Conservation (phyloP, 2,888 invertebrate genomes). For the Rhimphoctona megacephalus region DNA sequence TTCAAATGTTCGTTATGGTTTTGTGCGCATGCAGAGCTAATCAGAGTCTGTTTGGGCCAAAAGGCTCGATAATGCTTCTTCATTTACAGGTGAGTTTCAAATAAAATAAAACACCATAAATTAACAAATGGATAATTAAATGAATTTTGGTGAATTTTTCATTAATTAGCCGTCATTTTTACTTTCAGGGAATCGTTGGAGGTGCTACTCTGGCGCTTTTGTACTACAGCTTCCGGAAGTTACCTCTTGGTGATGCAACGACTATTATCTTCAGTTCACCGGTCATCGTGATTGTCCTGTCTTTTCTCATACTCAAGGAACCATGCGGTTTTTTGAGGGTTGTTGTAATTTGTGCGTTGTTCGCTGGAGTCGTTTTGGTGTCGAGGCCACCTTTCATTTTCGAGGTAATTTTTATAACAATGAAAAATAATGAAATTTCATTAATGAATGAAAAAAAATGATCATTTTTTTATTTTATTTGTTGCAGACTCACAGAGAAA, state of each 20-base stretch:
- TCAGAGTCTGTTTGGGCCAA: slow-evolving; percentile 82
- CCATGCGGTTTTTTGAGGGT: slow-evolving; percentile 85
- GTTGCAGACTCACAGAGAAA: slow-evolving; percentile 74
- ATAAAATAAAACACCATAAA: not conserved
- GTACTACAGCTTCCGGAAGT: slow-evolving; percentile 85
- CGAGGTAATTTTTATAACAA: slow-evolving; percentile 74
- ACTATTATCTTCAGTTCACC: slow-evolving; percentile 86
- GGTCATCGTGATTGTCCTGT: slow-evolving; percentile 85
- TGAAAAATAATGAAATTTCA: not conserved
- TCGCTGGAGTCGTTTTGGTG: slow-evolving; percentile 84
- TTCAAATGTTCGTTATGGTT: slow-evolving; percentile 83
- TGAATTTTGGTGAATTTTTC: not conserved
- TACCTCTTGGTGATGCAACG: slow-evolving; percentile 86
- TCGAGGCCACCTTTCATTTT: slow-evolving; percentile 85
- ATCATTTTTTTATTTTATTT: not conserved
- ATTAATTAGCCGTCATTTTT: slow-evolving; percentile 8
- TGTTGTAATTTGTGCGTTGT: slow-evolving; percentile 83
- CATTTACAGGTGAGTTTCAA: slow-evolving; percentile 80
- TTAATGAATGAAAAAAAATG: not conserved
- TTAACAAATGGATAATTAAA: not conserved
- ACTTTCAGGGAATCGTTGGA: slow-evolving; percentile 84
- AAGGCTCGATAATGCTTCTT: slow-evolving; percentile 82
- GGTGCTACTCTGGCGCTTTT: slow-evolving; percentile 84
- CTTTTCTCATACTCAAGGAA: slow-evolving; percentile 84
- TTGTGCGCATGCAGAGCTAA: slow-evolving; percentile 79